Evolutionary conservation across 2,888 invertebrate genomes (phyloP).

Genomic region (Elysia crispata): DNA sequence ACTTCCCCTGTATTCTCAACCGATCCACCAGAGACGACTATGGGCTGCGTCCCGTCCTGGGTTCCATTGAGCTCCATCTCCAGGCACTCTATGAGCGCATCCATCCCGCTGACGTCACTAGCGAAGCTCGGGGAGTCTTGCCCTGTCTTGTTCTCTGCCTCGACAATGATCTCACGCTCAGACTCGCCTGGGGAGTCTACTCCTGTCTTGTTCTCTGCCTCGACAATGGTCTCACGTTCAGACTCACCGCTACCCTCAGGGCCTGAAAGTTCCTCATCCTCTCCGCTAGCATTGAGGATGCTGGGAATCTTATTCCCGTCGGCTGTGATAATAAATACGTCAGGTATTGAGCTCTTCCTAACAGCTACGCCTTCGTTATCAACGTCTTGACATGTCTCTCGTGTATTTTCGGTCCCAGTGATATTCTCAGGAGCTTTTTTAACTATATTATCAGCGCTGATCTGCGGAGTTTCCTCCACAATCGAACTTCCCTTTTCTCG

Average conservation of each 20-base stretch:
- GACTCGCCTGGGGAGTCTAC: no score
- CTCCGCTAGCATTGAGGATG: background rate
- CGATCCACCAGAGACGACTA: no score
- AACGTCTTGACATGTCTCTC: background rate
- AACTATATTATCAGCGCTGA: background rate
- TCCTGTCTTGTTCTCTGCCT: no score
- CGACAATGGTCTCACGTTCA: background rate
- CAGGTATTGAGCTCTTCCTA: slow-evolving; percentile 26
- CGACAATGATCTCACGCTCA: no score
- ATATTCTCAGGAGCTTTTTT: background rate
- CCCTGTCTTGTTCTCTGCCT: no score
- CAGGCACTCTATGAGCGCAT: slow-evolving; percentile 11
- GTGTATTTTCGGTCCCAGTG: background rate
- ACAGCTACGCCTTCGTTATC: background rate
- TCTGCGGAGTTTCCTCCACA: background rate
- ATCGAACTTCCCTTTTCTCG: background rate
- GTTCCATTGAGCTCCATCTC: slow-evolving; percentile 9
- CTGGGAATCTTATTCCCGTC: background rate
- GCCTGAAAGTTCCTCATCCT: background rate
- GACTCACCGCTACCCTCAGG: background rate
- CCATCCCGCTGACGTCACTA: slow-evolving; percentile 1
- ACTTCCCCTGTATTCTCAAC: no score
- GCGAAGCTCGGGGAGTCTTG: background rate
- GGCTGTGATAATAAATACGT: slow-evolving; percentile 29
- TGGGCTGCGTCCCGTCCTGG: background rate